These are phyloP conservation scores for Malurus leucopterus DNA, from an alignment of 2,797 vertebrate genomes.

Conservation along the genomic window DNA sequence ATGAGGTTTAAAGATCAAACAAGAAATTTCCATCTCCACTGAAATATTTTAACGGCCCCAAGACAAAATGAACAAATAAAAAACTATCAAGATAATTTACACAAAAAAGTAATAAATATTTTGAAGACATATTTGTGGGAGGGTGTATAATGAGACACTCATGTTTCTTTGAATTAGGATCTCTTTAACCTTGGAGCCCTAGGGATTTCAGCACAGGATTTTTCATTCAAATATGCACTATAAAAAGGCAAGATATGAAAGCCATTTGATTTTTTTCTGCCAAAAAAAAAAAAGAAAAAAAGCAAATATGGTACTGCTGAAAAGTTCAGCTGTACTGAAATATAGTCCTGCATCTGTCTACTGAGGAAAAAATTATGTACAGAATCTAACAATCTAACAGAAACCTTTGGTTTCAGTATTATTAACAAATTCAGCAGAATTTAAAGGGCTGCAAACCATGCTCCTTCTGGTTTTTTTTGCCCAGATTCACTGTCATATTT, in stretches of 20 bases:
- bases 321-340: neutral
- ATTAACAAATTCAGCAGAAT: neutral
- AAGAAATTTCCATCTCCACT: neutral
- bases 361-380: neutral
- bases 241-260: neutral
- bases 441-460: neutral
- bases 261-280: neutral
- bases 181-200: neutral
- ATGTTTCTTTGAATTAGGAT: neutral
- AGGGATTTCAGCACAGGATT: neutral
- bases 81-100: neutral
- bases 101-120: neutral
- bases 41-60: neutral
- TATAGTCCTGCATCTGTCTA: neutral
- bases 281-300: neutral
- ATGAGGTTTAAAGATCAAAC: neutral
- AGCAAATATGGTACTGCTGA: neutral
- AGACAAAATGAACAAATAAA: neutral
- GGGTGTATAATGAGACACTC: neutral
- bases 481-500: neutral
- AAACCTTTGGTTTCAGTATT: neutral
- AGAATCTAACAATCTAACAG: neutral
- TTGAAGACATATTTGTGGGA: fast-evolving
- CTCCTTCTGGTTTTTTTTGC: neutral
- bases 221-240: neutral